Base-by-base conservation (phyloP, 2,888 invertebrate species). In the Melanostoma mellinum region DNA sequence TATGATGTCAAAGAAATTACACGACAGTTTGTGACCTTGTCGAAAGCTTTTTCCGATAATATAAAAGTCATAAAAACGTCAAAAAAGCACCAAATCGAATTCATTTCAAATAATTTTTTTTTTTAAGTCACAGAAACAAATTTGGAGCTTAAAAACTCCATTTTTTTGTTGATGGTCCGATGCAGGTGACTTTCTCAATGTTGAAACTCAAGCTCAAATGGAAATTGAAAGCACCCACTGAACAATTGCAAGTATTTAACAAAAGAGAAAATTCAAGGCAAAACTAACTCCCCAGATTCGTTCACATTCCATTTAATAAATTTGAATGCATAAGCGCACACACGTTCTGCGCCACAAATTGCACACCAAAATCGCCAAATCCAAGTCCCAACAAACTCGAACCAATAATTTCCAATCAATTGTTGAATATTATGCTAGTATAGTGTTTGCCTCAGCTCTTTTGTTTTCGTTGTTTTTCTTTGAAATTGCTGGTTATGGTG, bases 381-480 rank as follows among this genome's bases (percentile, higher is more conserved):
- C 1, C 10, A 56, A 55, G 58, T n/a, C 58, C 48, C 36, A 61
- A 55, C 44, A 40, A 58, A 58, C 6, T 50, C 48, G 2, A 46
- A 61, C 56, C 71, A 61, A 48, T 61, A 71, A 81, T 67, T 81
- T 72, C 65, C 76, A 81, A 81, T 81, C 81, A 77, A 77, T 77
- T 81, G 81, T 81, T 67, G 69, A 44, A 10, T 65, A 58, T 48
- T 42, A 30, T 58, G 38, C 36, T 32, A 40, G 50, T 20, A 1
- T 50, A 71, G 77, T 75, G 75, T 35, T 50, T 9, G 6, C 33
- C 32, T 58, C 75, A 80, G 48, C 75, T 80, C 80, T 75, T 80
- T 80, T 80, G 80, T 69, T 75, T 78, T 36, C 52, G 46, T 67
- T 6, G 8, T 42, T 42, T 69, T 75, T 10, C 33, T 68, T 20